A percentile compares a stretch with the other conserved stretches of the same genome.
These are phyloP conservation scores for Liasis olivaceus DNA, from an alignment of 2,797 vertebrate genomes.

Conservation along the genomic window DNA sequence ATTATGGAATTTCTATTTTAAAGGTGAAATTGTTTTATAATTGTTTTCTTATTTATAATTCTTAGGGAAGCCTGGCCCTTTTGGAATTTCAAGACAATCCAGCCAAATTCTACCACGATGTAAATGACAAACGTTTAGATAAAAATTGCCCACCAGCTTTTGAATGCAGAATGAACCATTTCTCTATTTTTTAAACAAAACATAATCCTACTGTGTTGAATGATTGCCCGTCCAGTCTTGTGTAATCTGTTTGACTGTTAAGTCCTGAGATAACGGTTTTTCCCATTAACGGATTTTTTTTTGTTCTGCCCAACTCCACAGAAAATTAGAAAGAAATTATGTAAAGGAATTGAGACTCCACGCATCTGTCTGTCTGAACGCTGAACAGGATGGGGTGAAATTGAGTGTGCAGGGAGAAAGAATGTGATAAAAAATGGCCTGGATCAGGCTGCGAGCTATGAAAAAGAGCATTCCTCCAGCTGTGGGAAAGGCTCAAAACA, in stretches of 20 bases:
- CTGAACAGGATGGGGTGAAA: neutral
- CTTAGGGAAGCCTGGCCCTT: neutral
- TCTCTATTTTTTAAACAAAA: neutral
- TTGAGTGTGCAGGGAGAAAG: neutral
- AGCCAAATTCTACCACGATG: neutral
- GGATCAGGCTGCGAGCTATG: neutral
- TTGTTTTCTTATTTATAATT: neutral
- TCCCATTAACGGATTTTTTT: neutral
- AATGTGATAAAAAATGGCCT: neutral
- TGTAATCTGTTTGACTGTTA: neutral
- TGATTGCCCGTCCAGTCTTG: neutral
- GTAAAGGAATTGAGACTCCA: neutral
- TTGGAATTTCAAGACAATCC: neutral
- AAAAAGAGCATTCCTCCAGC: neutral
- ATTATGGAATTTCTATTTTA: slow-evolving; percentile 85
- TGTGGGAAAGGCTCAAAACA: neutral
- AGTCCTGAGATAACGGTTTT: neutral
- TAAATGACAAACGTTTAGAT: neutral
- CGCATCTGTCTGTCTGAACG: neutral
- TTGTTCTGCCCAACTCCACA: neutral
- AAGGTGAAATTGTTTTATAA: slow-evolving; percentile 74
- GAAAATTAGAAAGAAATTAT: neutral
- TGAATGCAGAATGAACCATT: neutral
- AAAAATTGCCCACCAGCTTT: neutral
- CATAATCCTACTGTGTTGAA: neutral